These are phyloP conservation scores for Charanyca ferruginea DNA, from an alignment of 2,888 invertebrate species.

Conservation along the genomic window DNA sequence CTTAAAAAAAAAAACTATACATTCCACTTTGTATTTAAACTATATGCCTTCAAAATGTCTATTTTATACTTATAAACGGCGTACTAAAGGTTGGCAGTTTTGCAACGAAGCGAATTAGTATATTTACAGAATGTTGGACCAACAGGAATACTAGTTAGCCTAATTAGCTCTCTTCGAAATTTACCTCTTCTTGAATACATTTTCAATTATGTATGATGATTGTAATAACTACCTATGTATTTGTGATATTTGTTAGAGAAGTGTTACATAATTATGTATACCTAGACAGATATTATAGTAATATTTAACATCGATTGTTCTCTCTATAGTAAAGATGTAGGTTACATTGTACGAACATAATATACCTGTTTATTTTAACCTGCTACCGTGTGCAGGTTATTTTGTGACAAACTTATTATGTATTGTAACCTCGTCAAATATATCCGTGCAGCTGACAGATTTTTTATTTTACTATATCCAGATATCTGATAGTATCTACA, in stretches of 20 bases:
- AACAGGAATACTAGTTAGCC: conserved; percentile 72
- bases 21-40: conserved; percentile 88
- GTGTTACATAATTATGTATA: conserved; percentile 52
- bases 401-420: conserved; percentile 19
- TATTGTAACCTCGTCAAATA: conserved; percentile 18
- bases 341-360: conserved; percentile 40
- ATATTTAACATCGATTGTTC: conserved; percentile 56
- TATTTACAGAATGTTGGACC: conserved; percentile 83
- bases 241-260: conserved; percentile 66
- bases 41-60: conserved; percentile 83
- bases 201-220: conserved; percentile 51
- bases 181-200: conserved; percentile 60
- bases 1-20: conserved; percentile 84
- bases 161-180: conserved; percentile 82
- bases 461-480: neutral
- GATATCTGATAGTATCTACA: conserved; percentile 24
- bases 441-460: conserved; percentile 5
- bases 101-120: conserved; percentile 69
- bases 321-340: conserved; percentile 54
- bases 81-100: conserved; percentile 68
- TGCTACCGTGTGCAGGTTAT: conserved; percentile 18
- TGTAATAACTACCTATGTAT: conserved; percentile 55
- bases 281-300: conserved; percentile 37
- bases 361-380: conserved; percentile 31
- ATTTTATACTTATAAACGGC: conserved; percentile 78